Conservation (phyloP, 2,113 vertebrate genomes). For the Microcebus lehilahytsara region DNA sequence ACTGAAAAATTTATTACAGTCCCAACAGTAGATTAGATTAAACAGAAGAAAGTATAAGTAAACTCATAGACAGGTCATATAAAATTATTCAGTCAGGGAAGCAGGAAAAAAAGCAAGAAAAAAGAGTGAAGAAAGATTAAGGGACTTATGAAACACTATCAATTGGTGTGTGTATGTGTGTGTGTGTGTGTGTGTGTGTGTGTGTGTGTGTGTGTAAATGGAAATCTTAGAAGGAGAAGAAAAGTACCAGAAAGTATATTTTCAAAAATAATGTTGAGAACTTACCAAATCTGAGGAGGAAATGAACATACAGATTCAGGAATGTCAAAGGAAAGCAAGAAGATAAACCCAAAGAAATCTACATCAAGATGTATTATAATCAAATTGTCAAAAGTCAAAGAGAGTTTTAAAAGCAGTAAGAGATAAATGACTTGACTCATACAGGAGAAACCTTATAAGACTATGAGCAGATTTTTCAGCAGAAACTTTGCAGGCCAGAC, state of each 20-base stretch:
- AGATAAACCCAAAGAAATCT: background rate
- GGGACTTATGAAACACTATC: too few relatives aligned
- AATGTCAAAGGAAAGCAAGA: background rate
- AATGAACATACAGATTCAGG: too few relatives aligned
- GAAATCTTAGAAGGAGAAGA: background rate
- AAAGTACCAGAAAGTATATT: background rate
- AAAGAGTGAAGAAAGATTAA: background rate
- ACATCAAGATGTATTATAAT: background rate
- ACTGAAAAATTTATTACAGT: background rate
- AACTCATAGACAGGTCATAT: background rate
- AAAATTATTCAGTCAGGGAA: background rate
- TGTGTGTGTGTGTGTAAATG: background rate
- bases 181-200: too few relatives aligned
- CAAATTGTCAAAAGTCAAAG: background rate
- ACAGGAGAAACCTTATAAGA: background rate
- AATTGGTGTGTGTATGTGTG: background rate
- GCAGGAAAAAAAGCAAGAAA: background rate
- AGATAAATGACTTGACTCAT: background rate
- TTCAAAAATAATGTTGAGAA: background rate
- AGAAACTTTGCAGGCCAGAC: background rate
- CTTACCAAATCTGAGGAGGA: background rate
- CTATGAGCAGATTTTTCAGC: background rate
- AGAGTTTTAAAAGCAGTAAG: background rate
- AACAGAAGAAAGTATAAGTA: background rate
- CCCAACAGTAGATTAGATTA: background rate